phyloP scores from a whole-genome alignment of 2,888 invertebrate species.

The Alloplasta piceator region DNA sequence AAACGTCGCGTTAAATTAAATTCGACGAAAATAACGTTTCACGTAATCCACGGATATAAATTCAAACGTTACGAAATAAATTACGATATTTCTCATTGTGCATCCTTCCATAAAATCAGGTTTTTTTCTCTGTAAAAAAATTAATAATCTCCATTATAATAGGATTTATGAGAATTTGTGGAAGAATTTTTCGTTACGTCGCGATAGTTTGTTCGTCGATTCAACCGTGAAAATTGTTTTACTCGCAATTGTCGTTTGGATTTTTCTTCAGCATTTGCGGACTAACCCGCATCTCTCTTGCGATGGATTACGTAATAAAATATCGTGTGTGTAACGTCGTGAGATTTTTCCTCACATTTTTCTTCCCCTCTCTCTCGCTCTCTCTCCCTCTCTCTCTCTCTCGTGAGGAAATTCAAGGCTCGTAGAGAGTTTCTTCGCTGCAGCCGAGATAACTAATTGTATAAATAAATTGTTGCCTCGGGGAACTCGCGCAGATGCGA shows the following conservation, averaged over 20 bases:
- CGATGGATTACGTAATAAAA: slow-evolving; percentile 22
- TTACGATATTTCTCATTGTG: not conserved
- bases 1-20: not conserved
- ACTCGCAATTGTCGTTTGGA: not conserved
- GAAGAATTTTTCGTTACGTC: slow-evolving; percentile 7
- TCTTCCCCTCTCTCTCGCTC: not conserved
- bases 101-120: not conserved
- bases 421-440: slow-evolving; percentile 18
- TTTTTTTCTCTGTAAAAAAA: not conserved
- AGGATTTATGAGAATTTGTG: not conserved
- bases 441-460: slow-evolving; percentile 40
- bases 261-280: slow-evolving; percentile 12
- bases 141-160: not conserved
- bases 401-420: not conserved
- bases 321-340: slow-evolving; percentile 9
- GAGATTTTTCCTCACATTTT: not conserved
- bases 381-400: not conserved
- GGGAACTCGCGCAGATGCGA: slow-evolving; percentile 13
- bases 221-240: slow-evolving; percentile 1
- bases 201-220: not conserved
- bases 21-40: not conserved
- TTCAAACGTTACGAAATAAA: not conserved
- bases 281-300: slow-evolving; percentile 7
- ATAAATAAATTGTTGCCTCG: slow-evolving; percentile 46
- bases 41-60: not conserved